Base-by-base conservation (phyloP, 2,797 vertebrate genomes). In the Psittacula echo region DNA sequence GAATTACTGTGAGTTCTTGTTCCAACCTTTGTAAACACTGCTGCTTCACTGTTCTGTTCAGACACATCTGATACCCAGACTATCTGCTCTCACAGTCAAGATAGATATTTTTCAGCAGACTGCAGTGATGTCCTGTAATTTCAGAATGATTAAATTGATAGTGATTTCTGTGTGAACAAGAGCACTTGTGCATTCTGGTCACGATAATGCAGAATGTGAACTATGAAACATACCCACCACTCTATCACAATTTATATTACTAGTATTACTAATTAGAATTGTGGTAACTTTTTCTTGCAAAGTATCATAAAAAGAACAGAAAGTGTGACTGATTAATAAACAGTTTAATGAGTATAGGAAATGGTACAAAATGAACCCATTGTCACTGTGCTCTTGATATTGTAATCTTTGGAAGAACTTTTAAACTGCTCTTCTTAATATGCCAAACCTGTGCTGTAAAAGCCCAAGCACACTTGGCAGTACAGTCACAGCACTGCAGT, bases 261-360 rank as follows among this genome's bases (percentile, higher is more conserved):
- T 72, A 65, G 82, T 32, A 42, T 37, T 71, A 62, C 72, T 92
- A 84, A 95, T 91, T 85, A 76, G 94, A 96, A 86, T 83, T 56
- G 32, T 64, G 60, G 73, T 64, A 50, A 56, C 47, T 85, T 72
- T 85, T 67, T 70, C 74, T 81, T 95, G 54, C 29, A 66, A 73
- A 80, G 78, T 50, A 81, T 89, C 54, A 72, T 88, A 79, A 82
- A 89, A 90, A 88, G 48, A 92, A 91, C 18, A 62, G 60, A 70
- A 94, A 94, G 15, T 86, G 42, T 68, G 44, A 66, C 41, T 93
- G 61, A 92, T 94, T 91, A 85, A 93, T 95, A 87, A 96, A 48
- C 20, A 89, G 13, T 80, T 66, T 90, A 91, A 96, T 64, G 60
- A 91, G 76, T 74, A 85, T 48, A 86, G 80, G 71, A 95, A 93